phyloP scores from a whole-genome alignment of 2,797 vertebrate genomes.

The Hydrophis major region DNA sequence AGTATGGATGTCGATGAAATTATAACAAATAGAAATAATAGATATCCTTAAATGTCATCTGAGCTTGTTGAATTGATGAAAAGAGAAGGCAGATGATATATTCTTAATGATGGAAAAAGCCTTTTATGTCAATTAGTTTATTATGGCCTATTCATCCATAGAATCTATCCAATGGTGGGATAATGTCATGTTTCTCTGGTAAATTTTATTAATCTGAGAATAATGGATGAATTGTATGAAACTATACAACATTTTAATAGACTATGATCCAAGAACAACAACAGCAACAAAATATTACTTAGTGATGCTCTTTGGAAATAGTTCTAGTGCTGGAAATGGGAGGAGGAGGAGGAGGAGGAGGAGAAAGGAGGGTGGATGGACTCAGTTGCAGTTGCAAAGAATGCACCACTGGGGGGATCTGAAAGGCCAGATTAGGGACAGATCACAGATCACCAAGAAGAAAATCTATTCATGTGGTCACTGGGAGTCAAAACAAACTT shows the following conservation, averaged over 20 bases:
- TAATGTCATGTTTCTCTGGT: neutral
- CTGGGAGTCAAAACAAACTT: neutral
- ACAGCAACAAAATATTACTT: neutral
- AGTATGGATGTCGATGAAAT: neutral
- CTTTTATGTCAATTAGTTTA: neutral
- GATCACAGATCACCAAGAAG: neutral
- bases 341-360: neutral
- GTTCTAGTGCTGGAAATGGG: neutral
- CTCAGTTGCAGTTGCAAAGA: neutral
- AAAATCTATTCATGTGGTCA: neutral
- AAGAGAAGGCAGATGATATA: neutral
- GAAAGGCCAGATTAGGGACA: neutral
- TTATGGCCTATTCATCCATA: neutral
- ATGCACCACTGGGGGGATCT: neutral
- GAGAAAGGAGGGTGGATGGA: neutral
- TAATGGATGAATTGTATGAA: neutral
- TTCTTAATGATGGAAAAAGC: neutral
- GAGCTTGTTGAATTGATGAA: neutral
- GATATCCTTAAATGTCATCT: neutral
- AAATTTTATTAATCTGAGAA: neutral
- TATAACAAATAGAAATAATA: neutral
- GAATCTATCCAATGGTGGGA: neutral
- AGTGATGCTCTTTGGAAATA: neutral
- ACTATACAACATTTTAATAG: neutral
- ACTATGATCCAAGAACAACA: neutral